Conservation (phyloP, 2,888 invertebrate genomes). For the Mesorhabditis sp. region DNA sequence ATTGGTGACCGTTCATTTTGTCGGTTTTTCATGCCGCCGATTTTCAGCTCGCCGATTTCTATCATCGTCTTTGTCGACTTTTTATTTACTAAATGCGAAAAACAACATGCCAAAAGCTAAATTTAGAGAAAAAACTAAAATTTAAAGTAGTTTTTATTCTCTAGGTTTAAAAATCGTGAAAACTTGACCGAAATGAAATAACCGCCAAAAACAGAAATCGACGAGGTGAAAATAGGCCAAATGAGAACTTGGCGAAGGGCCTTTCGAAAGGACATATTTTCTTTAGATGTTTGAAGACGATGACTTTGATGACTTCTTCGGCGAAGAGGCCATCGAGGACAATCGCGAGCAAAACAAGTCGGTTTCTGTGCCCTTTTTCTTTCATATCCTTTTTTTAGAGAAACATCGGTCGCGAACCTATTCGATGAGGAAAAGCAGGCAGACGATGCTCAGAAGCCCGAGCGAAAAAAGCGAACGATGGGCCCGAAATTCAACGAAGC, state of each 20-base stretch:
- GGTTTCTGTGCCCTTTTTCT: background rate
- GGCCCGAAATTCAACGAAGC: conserved; percentile 24
- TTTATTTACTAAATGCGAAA: too few relatives aligned
- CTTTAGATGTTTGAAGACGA: background rate
- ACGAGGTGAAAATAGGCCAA: background rate
- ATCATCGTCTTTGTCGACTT: too few relatives aligned
- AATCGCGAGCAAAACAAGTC: background rate
- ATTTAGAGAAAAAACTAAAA: too few relatives aligned
- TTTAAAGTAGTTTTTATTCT: too few relatives aligned
- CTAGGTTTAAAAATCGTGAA: background rate
- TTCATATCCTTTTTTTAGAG: background rate
- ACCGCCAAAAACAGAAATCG: background rate
- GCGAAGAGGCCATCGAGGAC: background rate
- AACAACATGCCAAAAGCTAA: too few relatives aligned
- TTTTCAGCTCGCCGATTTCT: too few relatives aligned
- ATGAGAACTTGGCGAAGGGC: background rate
- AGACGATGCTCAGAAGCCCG: background rate
- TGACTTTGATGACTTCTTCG: conserved; percentile 1
- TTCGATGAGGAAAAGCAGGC: background rate
- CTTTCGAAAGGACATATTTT: too few relatives aligned
- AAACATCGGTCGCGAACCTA: background rate
- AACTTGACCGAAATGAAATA: background rate
- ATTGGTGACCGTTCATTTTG: too few relatives aligned
- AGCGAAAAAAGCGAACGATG: background rate
- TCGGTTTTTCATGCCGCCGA: too few relatives aligned